Evolutionary conservation across 2,888 invertebrate genomes (phyloP), one percentile per base, ranked within the genome.

Genomic region (Dione vanillae): DNA sequence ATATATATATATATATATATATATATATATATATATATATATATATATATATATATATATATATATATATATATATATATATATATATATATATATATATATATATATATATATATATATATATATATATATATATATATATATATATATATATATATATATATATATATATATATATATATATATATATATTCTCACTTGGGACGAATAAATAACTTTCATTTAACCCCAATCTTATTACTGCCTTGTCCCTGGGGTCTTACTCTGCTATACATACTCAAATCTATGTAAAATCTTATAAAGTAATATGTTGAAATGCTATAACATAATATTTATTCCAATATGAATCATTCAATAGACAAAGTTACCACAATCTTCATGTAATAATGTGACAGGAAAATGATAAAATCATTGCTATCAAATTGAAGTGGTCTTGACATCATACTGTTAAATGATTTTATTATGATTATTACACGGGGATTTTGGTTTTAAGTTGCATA

Each of bases 341-440:
- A 19, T 37, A 51, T 64, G 40, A 51, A 20, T 37, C 40, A 19
- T 64, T 6, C 0, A 47, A 14, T 40, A 35, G 37, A 49, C 3
- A 49, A 35, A 40, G 40, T 19, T 40, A 16, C 37, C 47, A 47
- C 35, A 47, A n/a, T n/a, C 40, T 58, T 40, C 49, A 59, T 52
- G 56, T 11, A 40, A 19, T 45, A 37, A 58, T 51, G 43, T 69
- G 71, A 73, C 71, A 68, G 12, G 65, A 69, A 66, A 73, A 73
- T 62, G 58, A 71, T 73, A 64, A 56, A 11, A 47, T 56, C 43
- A 61, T 71, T 59, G 59, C 41, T 52, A 61, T 54, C 37, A 19
- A 43, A 64, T 58, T 51, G 19, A 69, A 73, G 49, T 45, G 65
- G 16, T 58, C 68, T 62, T 47, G 62, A 56, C 47, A 54, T 71